Evolutionary conservation across 1,140 invertebrate genomes (phyloP), one percentile per base, ranked within the genome.

Genomic region (Octopus bimaculoides): DNA sequence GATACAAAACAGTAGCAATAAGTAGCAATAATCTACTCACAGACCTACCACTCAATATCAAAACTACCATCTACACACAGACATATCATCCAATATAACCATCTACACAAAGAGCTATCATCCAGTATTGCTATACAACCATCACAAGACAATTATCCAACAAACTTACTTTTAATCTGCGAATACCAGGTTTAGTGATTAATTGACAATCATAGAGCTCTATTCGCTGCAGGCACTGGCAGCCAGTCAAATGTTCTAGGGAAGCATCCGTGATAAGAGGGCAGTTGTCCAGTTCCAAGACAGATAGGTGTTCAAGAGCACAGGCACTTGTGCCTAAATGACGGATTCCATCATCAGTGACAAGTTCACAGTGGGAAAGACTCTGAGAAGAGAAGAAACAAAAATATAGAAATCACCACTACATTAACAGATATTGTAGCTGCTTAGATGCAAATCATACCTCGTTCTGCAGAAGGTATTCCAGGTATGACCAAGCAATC

Each of bases 141-240:
- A 41, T 41, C 26, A 41, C 26, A 41, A 41, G 26, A 3, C 26
- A 41, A 41, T 41, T 41, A 41, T 41, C 26, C 26, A 41, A 41
- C 26, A 71, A 71, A 84, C 83, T 86, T 91, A 98, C 98, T 92
- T 96, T 94, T 82, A 99, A 93, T 92, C 96, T 94, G 87, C 96
- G 93, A 90, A 99, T 99, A 83, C 97, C 98, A 88, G 95, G 95
- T 90, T 97, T 93, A 14, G 97, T 98, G 84, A 99, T 98, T 80
- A 98, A 93, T 92, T 99, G 98, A 92, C 98, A 99, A 92, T 99
- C 98, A 89, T 99, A 99, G 73, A 99, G 92, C 91, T 99, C 98
- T 86, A 99, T 97, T 76, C 97, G 93, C 90, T 98, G 95, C 81
- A 99, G 92, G 91, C 96, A 97, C 90, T 97, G 95, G 91, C 97